Evolutionary conservation across 2,797 vertebrate genomes (phyloP).

Genomic region (Chaenodraco wilsoni): DNA sequence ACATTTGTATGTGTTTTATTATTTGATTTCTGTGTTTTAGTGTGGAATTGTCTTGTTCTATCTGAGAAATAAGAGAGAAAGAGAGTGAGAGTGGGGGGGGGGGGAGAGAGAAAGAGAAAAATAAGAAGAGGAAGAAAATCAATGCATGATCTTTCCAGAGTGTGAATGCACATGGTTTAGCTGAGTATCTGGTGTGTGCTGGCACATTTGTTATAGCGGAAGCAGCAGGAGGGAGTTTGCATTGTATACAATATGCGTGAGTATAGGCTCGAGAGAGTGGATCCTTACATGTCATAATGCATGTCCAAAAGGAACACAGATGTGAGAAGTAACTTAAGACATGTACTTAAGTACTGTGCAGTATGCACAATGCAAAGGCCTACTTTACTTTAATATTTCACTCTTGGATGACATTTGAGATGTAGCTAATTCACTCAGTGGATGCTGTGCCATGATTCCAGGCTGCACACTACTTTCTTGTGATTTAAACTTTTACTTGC

Average conservation of each 20-base stretch:
- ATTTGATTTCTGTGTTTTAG: background rate
- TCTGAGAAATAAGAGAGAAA: slow-evolving; percentile 10
- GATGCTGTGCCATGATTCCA: background rate
- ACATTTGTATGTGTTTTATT: background rate
- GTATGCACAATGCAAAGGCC: background rate
- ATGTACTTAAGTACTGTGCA: slow-evolving; percentile 1
- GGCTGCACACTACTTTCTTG: slow-evolving; percentile 26
- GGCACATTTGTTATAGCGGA: slow-evolving; percentile 34
- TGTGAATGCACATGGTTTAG: slow-evolving; percentile 58
- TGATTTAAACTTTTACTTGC: slow-evolving; percentile 5
- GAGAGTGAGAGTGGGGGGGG: background rate
- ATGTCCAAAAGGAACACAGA: slow-evolving; percentile 9
- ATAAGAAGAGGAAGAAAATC: slow-evolving; percentile 38
- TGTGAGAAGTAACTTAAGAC: slow-evolving; percentile 14
- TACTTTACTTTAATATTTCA: background rate
- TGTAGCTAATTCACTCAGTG: background rate
- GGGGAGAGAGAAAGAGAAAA: background rate
- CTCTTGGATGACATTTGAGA: background rate
- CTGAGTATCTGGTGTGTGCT: slow-evolving; percentile 29
- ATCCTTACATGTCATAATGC: slow-evolving; percentile 5
- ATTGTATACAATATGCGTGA: background rate
- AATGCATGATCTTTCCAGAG: slow-evolving; percentile 42
- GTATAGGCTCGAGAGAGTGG: background rate
- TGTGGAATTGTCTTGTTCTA: background rate
- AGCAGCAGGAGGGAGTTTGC: slow-evolving; percentile 48